Evolutionary conservation across 2,113 vertebrate genomes (phyloP).

Genomic region (Narcine bancroftii): DNA sequence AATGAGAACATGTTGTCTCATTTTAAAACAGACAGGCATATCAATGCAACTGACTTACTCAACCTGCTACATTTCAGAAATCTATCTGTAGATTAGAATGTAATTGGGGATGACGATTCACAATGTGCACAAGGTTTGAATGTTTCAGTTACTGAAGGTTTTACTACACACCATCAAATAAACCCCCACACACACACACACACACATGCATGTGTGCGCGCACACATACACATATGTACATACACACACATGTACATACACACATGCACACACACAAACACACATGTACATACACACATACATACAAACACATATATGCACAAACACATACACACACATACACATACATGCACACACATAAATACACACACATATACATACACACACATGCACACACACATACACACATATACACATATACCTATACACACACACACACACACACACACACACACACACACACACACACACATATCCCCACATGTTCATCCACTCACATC

Average conservation of each 20-base stretch:
- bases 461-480: neutral
- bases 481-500: neutral
- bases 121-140: neutral
- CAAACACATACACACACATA: neutral
- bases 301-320: neutral
- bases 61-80: neutral
- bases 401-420: neutral
- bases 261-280: neutral
- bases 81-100: neutral
- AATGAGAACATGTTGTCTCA: neutral
- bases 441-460: neutral
- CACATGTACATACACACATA: neutral
- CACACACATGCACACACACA: neutral
- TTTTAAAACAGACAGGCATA: conserved; percentile 1
- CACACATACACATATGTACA: neutral
- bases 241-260: neutral
- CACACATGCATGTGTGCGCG: neutral
- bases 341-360: neutral
- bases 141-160: neutral
- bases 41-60: neutral
- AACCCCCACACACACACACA: neutral
- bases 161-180: too few species aligned
- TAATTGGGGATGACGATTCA: neutral
- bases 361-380: neutral
- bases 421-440: neutral